Conservation (phyloP, 1,140 invertebrate species). For the Trachymyrmex septentrionalis region DNA sequence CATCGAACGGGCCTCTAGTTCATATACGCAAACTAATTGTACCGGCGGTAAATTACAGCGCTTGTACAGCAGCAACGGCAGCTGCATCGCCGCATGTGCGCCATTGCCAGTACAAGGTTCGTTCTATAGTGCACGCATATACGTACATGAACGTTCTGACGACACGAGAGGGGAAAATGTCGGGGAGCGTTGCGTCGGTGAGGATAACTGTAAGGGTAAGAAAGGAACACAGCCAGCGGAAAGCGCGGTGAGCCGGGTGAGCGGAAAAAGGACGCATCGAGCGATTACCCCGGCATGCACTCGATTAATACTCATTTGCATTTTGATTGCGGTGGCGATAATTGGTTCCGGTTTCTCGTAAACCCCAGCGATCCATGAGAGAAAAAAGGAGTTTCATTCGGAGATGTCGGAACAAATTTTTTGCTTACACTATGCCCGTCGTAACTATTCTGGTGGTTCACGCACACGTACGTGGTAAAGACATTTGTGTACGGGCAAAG, state of each 20-base stretch:
- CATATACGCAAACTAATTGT: constrained; percentile 79
- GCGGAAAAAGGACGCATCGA: constrained; percentile 38
- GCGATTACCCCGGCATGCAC: constrained; percentile 55
- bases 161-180: constrained; percentile 7
- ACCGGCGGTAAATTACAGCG: constrained; percentile 77
- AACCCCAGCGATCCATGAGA: constrained; percentile 23
- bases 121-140: constrained; percentile 59
- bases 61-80: constrained; percentile 76
- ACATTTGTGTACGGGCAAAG: constrained; percentile 4
- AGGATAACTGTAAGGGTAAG: neutral
- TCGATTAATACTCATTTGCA: constrained; percentile 75
- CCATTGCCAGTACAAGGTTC: constrained; percentile 66
- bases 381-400: neutral
- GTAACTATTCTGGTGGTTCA: neutral
- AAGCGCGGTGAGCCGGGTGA: neutral
- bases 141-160: constrained; percentile 20
- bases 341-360: constrained; percentile 69
- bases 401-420: constrained; percentile 6
- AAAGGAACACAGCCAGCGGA: neutral
- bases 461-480: neutral
- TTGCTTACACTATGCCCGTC: neutral
- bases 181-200: neutral
- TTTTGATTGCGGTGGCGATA: constrained; percentile 72
- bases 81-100: constrained; percentile 72
- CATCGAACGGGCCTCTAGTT: constrained; percentile 73